Evolutionary conservation across 2,797 vertebrate species (phyloP), one percentile per base, ranked within the genome.

Genomic region (Ptychadena robeensis): DNA sequence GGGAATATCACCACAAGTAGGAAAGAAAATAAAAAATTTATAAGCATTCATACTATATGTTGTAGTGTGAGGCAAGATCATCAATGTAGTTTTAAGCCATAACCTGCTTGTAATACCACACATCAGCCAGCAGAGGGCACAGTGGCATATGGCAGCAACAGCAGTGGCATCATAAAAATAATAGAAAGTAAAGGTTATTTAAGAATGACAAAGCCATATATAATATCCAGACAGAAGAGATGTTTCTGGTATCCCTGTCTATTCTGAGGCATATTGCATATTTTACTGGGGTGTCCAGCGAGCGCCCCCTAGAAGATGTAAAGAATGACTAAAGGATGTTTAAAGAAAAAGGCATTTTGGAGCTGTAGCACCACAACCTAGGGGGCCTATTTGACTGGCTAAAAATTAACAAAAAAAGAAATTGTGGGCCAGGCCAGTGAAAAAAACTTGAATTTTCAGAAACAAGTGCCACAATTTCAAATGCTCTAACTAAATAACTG

Each of bases 1-100:
- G 81, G 44, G 28, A 85, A 88, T 88, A 88, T 81, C 67, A 57
- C 73, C 79, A 63, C 75, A 87, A 86, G 68, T 37, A 68, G 68
- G 40, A 48, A 61, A 61, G 27, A 28, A 61, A 72, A 15, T 66
- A 64, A 81, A 74, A 66, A 67, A 57, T 25, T 34, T 44, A 87
- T 61, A 53, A 53, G 76, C 15, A 8, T 34, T 69, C n/a, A 1
- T 7, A 15, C 0, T 0, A 78, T 85, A 80, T 68, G 67, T 73
- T 73, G 44, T 73, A 69, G 61, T 61, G 71, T 69, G 76, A 79
- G 59, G 80, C 73, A 32, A 72, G 70, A 73, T 61, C 53, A 77
- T 79, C 12, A 70, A 74, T 35, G 63, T 57, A 63, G 9, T 35
- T 75, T 69, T 37, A 61, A 73, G 53, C 73, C 30, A 37, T 15